Base-by-base conservation (phyloP, 2,113 vertebrate species). In the Raja brachyura region DNA sequence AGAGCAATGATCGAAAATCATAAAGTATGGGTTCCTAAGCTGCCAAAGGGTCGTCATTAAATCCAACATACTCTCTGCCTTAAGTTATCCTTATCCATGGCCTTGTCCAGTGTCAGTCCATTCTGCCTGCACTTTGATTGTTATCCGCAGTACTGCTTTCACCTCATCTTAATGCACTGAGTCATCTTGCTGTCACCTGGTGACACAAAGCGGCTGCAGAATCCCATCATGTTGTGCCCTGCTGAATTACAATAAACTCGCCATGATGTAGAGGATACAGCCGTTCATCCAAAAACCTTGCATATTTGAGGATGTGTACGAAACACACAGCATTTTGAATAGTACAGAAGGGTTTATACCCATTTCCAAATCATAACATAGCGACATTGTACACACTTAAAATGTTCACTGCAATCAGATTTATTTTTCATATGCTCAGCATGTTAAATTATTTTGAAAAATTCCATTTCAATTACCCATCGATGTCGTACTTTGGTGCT, bases 111-210 rank as follows among this genome's bases (percentile, higher is more conserved):
- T 39, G 78, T 93, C 78, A 94, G 86, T 56, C 94, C 4, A 4
- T 85, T 93, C 79, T 75, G 74, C 11, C 81, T 90, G 74, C 0
- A 2, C 16, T 59, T 4, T 0, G 31, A 13, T 2, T 74, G 18
- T 61, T 25, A 83, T 68, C 81, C 59, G 31, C 28, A 78, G 48
- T 0, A 63, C 25, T 28, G 73, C 74, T 93, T 76, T 85, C 66
- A n/a, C 93, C 93, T 93, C 79, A 22, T 3, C 86, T 0, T 93
- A 86, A 48, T 0, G 0, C 93, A 86, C 39, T 85, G 59, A 93
- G 93, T 93, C 94, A 93, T 18, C 88, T 88, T n/a, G 56, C 93
- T 93, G 94, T 94, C 94, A 93, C 93, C 93, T 78, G 94, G 94
- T 90, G 93, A 93, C 39, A 31, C 70, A 70, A 59, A 79, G 73